Base-by-base conservation (phyloP, 1,140 invertebrate species). In the Drosophila santomea region DNA sequence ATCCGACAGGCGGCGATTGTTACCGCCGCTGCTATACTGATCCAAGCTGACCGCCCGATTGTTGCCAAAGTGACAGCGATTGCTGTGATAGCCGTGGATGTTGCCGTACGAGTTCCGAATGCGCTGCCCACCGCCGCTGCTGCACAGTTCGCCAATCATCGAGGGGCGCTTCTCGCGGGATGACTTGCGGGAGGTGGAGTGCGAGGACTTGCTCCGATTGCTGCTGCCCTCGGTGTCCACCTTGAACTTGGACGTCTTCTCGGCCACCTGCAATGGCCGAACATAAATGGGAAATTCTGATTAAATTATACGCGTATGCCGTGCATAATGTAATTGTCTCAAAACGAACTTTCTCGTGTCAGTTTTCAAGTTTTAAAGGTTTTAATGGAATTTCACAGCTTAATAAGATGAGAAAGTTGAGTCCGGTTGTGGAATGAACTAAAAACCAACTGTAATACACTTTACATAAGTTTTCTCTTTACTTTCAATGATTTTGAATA, bases 171-270 rank as follows among this genome's bases (percentile, higher is more conserved):
- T 92, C 55, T 92, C 92, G 28, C 92, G 91, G 14, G 90, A 92
- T 11, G 91, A 90, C 23, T 92, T 92, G 2, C 91, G 74, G 6
- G 88, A 91, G 0, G 80, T 86, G 0, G 91, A 91, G 50, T 90
- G 91, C 17, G 89, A 91, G 14, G 86, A 91, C 50, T 92, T 92
- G 48, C 81, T 91, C 0, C 92, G 84, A 41, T 91, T 92, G 76
- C 89, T 92, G 62, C 88, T 92, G 56, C 94, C 94, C 80, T 96
- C 95, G 1, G 96, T 96, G 11, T 95, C 95, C 62, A 95, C 95
- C 83, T 95, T 96, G 74, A 95, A 95, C 79, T 96, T 96, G 0
- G 96, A 93, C 2, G 96, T 95, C 83, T 95, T 96, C 80, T 96
- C 96, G 52, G 95, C 96, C 44, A 92, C 91, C 92, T 92, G 47